Conservation (phyloP, 1,140 invertebrate genomes). For the Onthophagus taurus region DNA sequence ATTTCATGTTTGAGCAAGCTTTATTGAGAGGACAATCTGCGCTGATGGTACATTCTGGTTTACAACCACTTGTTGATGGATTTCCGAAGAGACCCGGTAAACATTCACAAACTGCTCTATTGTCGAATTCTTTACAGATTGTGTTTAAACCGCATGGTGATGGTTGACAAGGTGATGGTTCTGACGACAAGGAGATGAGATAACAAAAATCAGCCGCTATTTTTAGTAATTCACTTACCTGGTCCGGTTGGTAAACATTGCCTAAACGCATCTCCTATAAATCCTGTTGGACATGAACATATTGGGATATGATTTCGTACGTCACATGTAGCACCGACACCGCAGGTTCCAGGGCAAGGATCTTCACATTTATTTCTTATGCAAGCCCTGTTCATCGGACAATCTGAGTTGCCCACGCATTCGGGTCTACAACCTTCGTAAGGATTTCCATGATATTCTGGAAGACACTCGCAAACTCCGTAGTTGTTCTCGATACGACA, state of each 20-base stretch:
- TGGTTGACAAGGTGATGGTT: conserved; percentile 54
- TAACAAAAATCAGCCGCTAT: neutral
- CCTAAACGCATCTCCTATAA: conserved; percentile 67
- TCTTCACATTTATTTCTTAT: conserved; percentile 59
- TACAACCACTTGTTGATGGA: conserved; percentile 47
- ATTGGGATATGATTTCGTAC: conserved; percentile 61
- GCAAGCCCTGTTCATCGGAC: conserved; percentile 59
- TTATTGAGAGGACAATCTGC: conserved; percentile 63
- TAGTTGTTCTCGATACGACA: conserved; percentile 42
- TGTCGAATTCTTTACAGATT: conserved; percentile 50
- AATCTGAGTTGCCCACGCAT: conserved; percentile 54
- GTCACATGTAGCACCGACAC: conserved; percentile 52
- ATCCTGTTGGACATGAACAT: conserved; percentile 63
- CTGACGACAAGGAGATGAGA: conserved; percentile 11
- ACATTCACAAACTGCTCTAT: conserved; percentile 62
- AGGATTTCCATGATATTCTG: conserved; percentile 42
- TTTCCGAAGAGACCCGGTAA: conserved; percentile 54
- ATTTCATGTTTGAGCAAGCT: conserved; percentile 63
- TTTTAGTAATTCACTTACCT: conserved; percentile 20
- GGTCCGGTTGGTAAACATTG: conserved; percentile 35
- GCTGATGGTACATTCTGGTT: conserved; percentile 65
- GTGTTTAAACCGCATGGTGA: conserved; percentile 68
- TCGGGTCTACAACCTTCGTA: conserved; percentile 52
- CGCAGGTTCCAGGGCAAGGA: conserved; percentile 56
- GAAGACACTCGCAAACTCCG: conserved; percentile 39